Base-by-base conservation (phyloP, 2,888 invertebrate genomes). In the Drosophila fungiperda region DNA sequence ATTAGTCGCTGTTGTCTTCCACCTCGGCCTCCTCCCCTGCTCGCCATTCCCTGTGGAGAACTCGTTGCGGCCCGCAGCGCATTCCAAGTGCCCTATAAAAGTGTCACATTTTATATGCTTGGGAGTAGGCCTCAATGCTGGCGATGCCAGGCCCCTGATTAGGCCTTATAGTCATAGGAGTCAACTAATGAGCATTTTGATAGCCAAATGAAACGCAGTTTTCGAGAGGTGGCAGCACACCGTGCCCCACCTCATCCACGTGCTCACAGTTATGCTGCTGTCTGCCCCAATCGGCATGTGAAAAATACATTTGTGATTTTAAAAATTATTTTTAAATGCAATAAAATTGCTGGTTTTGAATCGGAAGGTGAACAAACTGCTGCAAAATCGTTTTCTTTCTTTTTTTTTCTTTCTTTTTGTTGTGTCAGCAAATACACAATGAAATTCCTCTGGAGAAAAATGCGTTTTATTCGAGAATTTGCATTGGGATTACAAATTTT, bases 61-160 rank as follows among this genome's bases (percentile, higher is more conserved):
- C 26, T 15, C 40, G 62, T 35, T 36, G 49, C 71, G 40, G 62
- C 83, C 84, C 84, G 84, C 77, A 68, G 79, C 71, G 70, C 74
- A 80, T 88, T 85, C 88, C 83, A 63, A 86, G 75, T 82, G 88
- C 86, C 76, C 85, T 82, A 88, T 86, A 88, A 86, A 88, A 88
- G 89, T 88, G 88, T 86, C 85, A 79, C 88, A 68, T 82, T 82
- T 88, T 86, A 86, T 86, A 67, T 80, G 58, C 40, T 17, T 8
- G 23, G 35, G 15, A 53, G 33, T 32, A 58, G 42, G 17, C 54
- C 57, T 62, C 50, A 42, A 17, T 5, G 38, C 1, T 50, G 62
- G 38, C 50, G 73, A 74, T 79, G 77, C 64, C 71, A 52, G 61
- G 7, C 69, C 67, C 76, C 29, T 79, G 84, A 85, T 85, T 85